These are phyloP conservation scores for Oreochromis mossambicus DNA, from an alignment of 2,797 vertebrate species.

Conservation along the genomic window DNA sequence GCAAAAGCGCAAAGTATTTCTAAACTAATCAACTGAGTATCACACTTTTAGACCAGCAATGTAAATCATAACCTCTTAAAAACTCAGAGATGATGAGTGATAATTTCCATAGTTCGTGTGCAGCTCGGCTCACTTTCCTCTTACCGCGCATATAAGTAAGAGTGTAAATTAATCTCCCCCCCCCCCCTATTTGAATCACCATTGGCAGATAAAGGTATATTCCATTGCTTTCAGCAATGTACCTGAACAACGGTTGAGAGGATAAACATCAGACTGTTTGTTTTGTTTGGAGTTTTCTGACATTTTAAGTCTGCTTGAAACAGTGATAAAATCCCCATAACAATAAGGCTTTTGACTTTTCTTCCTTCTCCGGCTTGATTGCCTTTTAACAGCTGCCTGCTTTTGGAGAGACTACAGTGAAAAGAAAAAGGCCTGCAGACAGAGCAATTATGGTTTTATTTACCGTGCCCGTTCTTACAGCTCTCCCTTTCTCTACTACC, in stretches of 20 bases:
- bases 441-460: slow-evolving; percentile 75
- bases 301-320: slow-evolving; percentile 59
- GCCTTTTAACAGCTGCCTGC: slow-evolving; percentile 69
- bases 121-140: slow-evolving; percentile 17
- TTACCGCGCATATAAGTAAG: slow-evolving; percentile 35
- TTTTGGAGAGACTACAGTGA: slow-evolving; percentile 66
- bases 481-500: slow-evolving; percentile 25
- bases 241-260: slow-evolving; percentile 63
- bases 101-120: slow-evolving; percentile 28
- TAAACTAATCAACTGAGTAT: background rate
- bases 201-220: slow-evolving; percentile 58
- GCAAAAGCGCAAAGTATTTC: background rate
- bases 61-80: background rate
- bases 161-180: slow-evolving; percentile 37
- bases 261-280: slow-evolving; percentile 69
- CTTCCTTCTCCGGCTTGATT: slow-evolving; percentile 55
- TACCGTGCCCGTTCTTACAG: slow-evolving; percentile 51
- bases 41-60: background rate
- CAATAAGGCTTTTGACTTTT: slow-evolving; percentile 74
- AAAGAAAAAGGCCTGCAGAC: slow-evolving; percentile 71
- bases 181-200: slow-evolving; percentile 49
- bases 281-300: slow-evolving; percentile 68
- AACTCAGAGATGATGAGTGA: slow-evolving; percentile 5
- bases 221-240: slow-evolving; percentile 60
- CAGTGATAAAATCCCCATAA: slow-evolving; percentile 64